Evolutionary conservation across 2,797 vertebrate genomes (phyloP).

Genomic region (Liasis olivaceus): DNA sequence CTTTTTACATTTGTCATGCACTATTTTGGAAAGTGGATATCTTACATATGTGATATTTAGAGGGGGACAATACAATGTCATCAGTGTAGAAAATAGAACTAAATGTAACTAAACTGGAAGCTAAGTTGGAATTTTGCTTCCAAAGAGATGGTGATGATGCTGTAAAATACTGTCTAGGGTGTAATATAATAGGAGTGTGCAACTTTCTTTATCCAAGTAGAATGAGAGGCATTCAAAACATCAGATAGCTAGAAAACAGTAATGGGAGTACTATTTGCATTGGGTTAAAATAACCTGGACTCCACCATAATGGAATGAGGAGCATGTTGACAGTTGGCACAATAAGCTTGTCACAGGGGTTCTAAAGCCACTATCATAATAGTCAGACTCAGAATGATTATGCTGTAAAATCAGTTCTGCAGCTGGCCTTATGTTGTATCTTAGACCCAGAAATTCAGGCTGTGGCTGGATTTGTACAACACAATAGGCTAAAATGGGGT

Average conservation of each 20-base stretch:
- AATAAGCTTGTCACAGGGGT: neutral
- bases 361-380: neutral
- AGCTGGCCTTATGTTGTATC: neutral
- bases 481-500: neutral
- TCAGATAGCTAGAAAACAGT: neutral
- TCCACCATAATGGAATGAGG: neutral
- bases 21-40: neutral
- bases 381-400: neutral
- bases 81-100: neutral
- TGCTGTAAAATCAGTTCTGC: neutral
- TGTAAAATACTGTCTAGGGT: neutral
- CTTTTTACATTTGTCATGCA: neutral
- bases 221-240: neutral
- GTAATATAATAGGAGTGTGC: neutral
- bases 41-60: neutral
- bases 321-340: neutral
- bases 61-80: neutral
- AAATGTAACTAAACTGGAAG: neutral
- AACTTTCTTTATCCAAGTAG: neutral
- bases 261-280: neutral
- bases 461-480: neutral
- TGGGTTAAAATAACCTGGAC: constrained; percentile 6
- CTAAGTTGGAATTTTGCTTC: neutral
- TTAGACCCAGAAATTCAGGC: neutral
- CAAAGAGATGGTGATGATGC: neutral